phyloP scores from a whole-genome alignment of 2,113 vertebrate genomes.

The Sander lucioperca region DNA sequence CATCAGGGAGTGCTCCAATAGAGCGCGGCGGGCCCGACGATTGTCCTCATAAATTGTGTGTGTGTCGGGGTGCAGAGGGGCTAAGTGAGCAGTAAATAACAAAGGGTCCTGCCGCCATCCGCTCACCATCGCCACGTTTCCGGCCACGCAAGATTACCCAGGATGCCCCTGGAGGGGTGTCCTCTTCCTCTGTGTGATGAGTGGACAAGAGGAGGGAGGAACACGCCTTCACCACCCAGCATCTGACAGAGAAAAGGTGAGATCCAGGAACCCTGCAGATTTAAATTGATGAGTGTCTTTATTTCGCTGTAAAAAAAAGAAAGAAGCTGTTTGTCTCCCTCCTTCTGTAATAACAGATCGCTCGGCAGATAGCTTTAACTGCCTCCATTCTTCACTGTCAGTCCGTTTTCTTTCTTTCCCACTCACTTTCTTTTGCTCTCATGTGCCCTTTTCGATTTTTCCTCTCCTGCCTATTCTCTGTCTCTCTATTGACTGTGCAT shows the following conservation, averaged over 20 bases:
- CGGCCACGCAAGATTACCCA: conserved; percentile 85
- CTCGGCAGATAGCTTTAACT: conserved; percentile 83
- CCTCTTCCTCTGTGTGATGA: conserved; percentile 79
- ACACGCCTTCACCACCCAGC: conserved; percentile 49
- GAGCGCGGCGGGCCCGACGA: conserved; percentile 80
- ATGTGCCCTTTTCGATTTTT: conserved; percentile 71
- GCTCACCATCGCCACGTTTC: conserved; percentile 73
- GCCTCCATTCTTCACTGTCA: conserved; percentile 83
- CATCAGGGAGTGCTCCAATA: conserved; percentile 83
- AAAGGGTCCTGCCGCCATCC: conserved; percentile 76
- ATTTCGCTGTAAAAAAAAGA: conserved; percentile 74
- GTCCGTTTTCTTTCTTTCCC: conserved; percentile 66
- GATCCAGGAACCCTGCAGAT: conserved; percentile 73
- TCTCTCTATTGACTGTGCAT: conserved; percentile 72
- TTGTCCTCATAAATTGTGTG: conserved; percentile 90
- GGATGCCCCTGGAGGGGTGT: conserved; percentile 76
- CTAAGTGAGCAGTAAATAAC: conserved; percentile 91
- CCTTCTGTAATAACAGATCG: conserved; percentile 84
- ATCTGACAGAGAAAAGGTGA: conserved; percentile 71
- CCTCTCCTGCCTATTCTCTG: conserved; percentile 57
- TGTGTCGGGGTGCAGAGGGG: conserved; percentile 79
- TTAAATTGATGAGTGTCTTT: conserved; percentile 88
- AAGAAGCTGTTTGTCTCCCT: conserved; percentile 83
- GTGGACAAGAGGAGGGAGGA: conserved; percentile 65
- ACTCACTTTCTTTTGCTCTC: conserved; percentile 66